A percentile compares a stretch with the other conserved stretches of the same genome.
phyloP scores from a whole-genome alignment of 37 sponge, comb jelly and placozoan species.

The Diacarnus erythraeanus region DNA sequence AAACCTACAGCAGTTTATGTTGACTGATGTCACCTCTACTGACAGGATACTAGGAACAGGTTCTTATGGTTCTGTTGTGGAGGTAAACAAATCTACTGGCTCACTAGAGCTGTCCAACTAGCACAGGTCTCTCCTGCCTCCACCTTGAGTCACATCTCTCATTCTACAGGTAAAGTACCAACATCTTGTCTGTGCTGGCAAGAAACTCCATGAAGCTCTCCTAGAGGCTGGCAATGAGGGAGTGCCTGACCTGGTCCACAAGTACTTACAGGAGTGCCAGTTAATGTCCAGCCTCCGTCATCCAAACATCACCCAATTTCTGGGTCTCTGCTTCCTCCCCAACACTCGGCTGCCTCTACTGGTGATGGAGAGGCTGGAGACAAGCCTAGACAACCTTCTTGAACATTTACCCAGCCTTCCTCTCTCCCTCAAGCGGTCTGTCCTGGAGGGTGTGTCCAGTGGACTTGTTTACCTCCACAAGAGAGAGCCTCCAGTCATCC shows the following conservation, averaged over 20 bases:
- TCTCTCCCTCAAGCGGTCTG: conserved; percentile 2
- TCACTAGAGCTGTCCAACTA: no score
- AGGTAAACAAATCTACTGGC: no score
- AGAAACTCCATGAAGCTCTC: background rate
- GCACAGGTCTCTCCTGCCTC: no score
- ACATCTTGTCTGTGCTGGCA: conserved; percentile 8
- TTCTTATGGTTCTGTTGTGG: conserved; percentile 4
- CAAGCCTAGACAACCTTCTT: conserved; percentile 32
- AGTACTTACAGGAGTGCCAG: conserved; percentile 15
- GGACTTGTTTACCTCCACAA: conserved; percentile 49
- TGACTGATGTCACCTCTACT: conserved; percentile 1
- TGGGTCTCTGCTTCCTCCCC: conserved; percentile 17
- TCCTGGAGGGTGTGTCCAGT: conserved; percentile 16
- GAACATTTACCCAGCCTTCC: conserved; percentile 1
- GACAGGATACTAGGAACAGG: background rate
- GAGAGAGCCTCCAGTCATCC: conserved; percentile 33
- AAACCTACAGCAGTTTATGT: conserved; percentile 38
- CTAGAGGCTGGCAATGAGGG: background rate
- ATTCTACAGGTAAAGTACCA: background rate
- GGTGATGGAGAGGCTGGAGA: conserved; percentile 21
- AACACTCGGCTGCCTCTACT: conserved; percentile 12
- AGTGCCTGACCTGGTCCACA: background rate
- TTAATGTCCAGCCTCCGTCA: conserved; percentile 31
- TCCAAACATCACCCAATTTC: conserved; percentile 45
- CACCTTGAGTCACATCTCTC: background rate